Conservation (phyloP, 2,888 invertebrate species). For the Heliconius hortense region DNA sequence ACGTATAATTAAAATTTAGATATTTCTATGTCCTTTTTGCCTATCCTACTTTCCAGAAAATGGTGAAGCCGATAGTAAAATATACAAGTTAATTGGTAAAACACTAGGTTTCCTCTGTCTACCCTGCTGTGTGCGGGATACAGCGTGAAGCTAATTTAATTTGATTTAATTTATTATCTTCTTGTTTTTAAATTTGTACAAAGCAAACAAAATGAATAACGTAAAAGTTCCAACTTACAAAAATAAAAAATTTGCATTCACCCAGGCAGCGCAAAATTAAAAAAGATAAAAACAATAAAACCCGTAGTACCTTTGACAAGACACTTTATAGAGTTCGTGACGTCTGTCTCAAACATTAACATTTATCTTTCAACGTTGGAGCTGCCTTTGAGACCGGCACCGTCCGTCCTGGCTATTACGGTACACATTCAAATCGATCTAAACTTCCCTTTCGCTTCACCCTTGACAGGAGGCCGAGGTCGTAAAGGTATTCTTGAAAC, state of each 20-base stretch:
- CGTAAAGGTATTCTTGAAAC: no score
- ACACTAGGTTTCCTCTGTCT: no score
- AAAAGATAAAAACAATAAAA: constrained; percentile 9
- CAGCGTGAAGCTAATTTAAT: no score
- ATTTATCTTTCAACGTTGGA: constrained; percentile 12
- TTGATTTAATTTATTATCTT: no score
- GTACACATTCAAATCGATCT: no score
- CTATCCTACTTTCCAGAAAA: not conserved
- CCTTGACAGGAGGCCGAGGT: no score
- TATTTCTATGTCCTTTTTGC: not conserved
- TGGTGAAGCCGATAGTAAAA: not conserved
- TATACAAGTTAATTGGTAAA: not conserved
- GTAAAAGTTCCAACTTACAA: no score
- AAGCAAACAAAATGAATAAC: no score
- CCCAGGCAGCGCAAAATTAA: not conserved
- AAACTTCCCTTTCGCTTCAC: no score
- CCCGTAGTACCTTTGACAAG: not conserved
- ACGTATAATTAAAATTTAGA: not conserved
- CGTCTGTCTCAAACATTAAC: constrained; percentile 14
- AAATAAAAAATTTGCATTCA: not conserved
- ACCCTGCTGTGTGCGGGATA: no score
- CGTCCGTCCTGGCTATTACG: constrained; percentile 20
- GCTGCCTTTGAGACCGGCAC: no score
- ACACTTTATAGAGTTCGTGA: constrained; percentile 19
- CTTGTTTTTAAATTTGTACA: no score